These are phyloP conservation scores for Brenthis hecate DNA, from an alignment of 2,888 invertebrate genomes.

Conservation along the genomic window DNA sequence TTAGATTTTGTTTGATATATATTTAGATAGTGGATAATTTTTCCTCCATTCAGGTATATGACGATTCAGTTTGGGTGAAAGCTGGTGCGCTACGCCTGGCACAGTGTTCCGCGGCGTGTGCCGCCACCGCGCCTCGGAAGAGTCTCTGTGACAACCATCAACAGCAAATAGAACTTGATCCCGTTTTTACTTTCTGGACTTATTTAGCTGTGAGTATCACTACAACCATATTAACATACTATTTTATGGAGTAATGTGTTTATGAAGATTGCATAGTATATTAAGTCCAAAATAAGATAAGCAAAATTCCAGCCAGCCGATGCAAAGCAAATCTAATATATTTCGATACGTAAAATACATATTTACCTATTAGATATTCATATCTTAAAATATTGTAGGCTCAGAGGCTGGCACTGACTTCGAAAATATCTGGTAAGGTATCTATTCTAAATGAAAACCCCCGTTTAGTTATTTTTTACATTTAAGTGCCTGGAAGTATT, in stretches of 20 bases:
- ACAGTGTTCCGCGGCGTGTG: constrained; percentile 83
- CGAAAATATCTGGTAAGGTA: no score
- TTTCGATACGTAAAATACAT: no score
- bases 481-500: no score
- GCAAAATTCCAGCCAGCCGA: no score
- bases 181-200: constrained; percentile 87
- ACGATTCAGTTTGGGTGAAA: constrained; percentile 55
- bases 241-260: neutral
- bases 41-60: constrained; percentile 44
- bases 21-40: constrained; percentile 28
- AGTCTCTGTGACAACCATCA: constrained; percentile 83
- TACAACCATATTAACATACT: neutral
- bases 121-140: constrained; percentile 80
- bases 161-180: constrained; percentile 83
- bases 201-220: constrained; percentile 83
- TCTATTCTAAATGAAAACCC: no score
- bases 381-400: no score
- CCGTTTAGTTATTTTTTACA: no score
- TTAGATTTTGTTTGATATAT: neutral
- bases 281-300: neutral
- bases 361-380: no score
- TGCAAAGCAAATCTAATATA: no score
- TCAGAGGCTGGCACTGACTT: no score
- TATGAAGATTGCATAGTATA: neutral
- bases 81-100: constrained; percentile 60